A percentile compares a stretch with the other conserved stretches of the same genome.
Conservation (phyloP, 2,113 vertebrate genomes). For the Andinoacara biseriatus region DNA sequence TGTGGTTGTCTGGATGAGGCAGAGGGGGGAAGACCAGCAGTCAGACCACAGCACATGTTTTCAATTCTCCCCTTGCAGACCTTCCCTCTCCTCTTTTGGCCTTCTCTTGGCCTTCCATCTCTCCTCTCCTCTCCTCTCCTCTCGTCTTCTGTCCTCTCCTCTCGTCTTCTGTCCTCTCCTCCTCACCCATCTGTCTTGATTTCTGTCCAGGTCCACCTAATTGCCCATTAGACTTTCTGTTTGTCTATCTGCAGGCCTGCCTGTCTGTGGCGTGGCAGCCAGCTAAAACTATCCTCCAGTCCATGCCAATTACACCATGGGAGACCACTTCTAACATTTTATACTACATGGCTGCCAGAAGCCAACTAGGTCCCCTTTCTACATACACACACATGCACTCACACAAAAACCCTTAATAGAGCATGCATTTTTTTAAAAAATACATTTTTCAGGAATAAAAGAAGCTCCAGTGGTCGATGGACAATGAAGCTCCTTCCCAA, state of each 20-base stretch:
- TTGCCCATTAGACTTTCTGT: conserved; percentile 64
- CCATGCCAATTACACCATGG: conserved; percentile 50
- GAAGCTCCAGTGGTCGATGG: not conserved
- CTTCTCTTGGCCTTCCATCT: conserved; percentile 37
- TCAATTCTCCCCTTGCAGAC: conserved; percentile 60
- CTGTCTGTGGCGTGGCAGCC: conserved; percentile 59
- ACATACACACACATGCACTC: not conserved
- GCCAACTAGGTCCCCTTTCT: conserved; percentile 10
- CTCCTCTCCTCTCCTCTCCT: conserved; percentile 14
- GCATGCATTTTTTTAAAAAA: not conserved
- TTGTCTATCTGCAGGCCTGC: conserved; percentile 56
- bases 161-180: not conserved
- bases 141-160: not conserved
- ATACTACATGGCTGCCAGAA: conserved; percentile 27
- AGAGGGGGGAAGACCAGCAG: conserved; percentile 64
- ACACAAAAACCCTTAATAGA: not conserved
- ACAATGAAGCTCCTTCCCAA: conserved; percentile 10
- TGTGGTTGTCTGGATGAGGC: conserved; percentile 68
- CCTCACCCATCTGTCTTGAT: not conserved
- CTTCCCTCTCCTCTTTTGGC: conserved; percentile 51
- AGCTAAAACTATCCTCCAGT: conserved; percentile 53
- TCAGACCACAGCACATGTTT: conserved; percentile 76
- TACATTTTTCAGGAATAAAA: not conserved
- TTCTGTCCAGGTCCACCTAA: conserved; percentile 58
- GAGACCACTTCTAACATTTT: conserved; percentile 64